phyloP scores from a whole-genome alignment of 2,113 vertebrate species.

The Macrotis lagotis region DNA sequence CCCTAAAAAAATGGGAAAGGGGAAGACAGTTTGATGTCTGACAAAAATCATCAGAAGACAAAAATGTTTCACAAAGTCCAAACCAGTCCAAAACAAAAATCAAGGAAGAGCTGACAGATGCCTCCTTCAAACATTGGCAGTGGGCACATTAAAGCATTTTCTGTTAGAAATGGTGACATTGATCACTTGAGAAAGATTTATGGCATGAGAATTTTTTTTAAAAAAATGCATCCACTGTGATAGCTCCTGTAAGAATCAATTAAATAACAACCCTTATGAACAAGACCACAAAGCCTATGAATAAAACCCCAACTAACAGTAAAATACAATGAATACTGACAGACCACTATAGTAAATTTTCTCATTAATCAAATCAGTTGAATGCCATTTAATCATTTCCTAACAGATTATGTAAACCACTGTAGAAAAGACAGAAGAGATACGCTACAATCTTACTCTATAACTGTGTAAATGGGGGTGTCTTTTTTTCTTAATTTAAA shows the following conservation, averaged over 20 bases:
- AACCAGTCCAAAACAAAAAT: neutral
- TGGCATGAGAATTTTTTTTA: conserved; percentile 19
- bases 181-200: conserved; percentile 49
- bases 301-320: conserved; percentile 54
- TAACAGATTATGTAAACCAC: neutral
- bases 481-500: conserved; percentile 50
- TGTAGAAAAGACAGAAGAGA: neutral
- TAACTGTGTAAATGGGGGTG: neutral
- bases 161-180: neutral
- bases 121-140: neutral
- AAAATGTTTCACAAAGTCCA: neutral
- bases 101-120: neutral
- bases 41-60: neutral
- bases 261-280: conserved; percentile 40
- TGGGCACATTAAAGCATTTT: conserved; percentile 1
- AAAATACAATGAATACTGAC: conserved; percentile 53
- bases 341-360: conserved; percentile 5
- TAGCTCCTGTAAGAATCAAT: conserved; percentile 30
- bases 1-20: neutral
- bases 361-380: neutral
- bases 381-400: conserved; percentile 4
- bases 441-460: neutral
- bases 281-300: conserved; percentile 51
- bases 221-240: conserved; percentile 33
- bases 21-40: neutral